These are phyloP conservation scores for Acrossocheilus fasciatus DNA, from an alignment of 2,797 vertebrate species.

Conservation along the genomic window DNA sequence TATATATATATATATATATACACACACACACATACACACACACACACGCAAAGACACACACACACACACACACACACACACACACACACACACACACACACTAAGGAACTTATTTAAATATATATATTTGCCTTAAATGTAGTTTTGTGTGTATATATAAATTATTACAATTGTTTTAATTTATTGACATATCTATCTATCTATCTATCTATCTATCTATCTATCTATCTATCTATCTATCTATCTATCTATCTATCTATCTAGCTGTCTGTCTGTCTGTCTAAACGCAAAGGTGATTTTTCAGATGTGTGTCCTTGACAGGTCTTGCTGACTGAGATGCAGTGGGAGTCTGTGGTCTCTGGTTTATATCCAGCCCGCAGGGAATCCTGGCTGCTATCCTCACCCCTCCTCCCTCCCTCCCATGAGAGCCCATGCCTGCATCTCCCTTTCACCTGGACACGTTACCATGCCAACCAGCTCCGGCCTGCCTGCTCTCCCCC, in stretches of 20 bases:
- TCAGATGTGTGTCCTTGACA: slow-evolving; percentile 29
- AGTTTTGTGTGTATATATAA: neutral
- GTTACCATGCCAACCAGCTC: slow-evolving; percentile 84
- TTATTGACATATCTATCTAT: too few relatives aligned
- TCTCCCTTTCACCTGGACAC: slow-evolving; percentile 83
- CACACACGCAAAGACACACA: too few relatives aligned
- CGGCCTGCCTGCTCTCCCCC: slow-evolving; percentile 68
- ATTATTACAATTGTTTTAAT: too few relatives aligned
- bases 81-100: too few relatives aligned
- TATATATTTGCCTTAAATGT: neutral
- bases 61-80: too few relatives aligned
- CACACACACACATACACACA: too few relatives aligned
- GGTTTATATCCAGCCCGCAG: slow-evolving; percentile 47
- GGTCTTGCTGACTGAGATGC: slow-evolving; percentile 17
- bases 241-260: neutral
- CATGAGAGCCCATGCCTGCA: slow-evolving; percentile 64
- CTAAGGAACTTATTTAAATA: too few relatives aligned
- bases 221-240: neutral
- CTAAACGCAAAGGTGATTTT: neutral
- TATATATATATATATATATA: too few relatives aligned
- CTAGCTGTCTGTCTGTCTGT: neutral
- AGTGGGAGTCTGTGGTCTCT: slow-evolving; percentile 37
- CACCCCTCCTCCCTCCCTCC: slow-evolving; percentile 21
- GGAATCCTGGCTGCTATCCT: slow-evolving; percentile 59
- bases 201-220: neutral